Evolutionary conservation across 2,113 vertebrate species (phyloP).

Genomic region (Motacilla tschutschensis): DNA sequence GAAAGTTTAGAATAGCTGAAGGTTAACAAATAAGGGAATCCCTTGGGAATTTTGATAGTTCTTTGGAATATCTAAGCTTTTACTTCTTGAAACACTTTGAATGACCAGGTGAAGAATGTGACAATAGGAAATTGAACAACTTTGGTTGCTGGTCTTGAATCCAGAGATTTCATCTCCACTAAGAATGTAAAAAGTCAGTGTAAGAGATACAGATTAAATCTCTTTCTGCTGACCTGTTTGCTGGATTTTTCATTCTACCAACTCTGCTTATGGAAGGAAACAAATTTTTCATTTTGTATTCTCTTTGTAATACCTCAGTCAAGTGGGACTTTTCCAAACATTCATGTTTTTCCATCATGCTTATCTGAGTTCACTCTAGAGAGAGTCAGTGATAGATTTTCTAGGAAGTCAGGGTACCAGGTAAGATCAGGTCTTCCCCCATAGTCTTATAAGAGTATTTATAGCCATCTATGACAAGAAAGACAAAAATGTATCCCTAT

Average conservation of each 20-base stretch:
- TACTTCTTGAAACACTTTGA: background rate
- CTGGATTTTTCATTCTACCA: background rate
- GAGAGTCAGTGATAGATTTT: background rate
- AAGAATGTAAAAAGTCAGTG: background rate
- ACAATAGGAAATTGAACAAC: background rate
- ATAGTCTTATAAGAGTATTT: background rate
- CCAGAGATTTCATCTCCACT: background rate
- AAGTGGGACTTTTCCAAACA: background rate
- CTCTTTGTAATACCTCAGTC: background rate
- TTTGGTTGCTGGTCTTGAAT: background rate
- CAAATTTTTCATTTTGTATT: background rate
- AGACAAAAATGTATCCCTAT: background rate
- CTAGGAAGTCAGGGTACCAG: background rate
- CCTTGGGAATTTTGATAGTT: background rate
- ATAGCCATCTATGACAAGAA: background rate
- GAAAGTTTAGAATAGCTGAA: background rate
- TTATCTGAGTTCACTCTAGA: background rate
- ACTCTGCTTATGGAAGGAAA: background rate
- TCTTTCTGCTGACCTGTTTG: background rate
- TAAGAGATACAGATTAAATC: background rate
- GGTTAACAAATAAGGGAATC: background rate
- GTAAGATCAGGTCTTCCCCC: background rate
- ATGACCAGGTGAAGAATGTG: background rate
- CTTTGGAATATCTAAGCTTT: background rate
- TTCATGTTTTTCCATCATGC: background rate